Evolutionary conservation across 2,888 invertebrate species (phyloP), one percentile per base, ranked within the genome.

Genomic region (Pollenia griseotomentosa): DNA sequence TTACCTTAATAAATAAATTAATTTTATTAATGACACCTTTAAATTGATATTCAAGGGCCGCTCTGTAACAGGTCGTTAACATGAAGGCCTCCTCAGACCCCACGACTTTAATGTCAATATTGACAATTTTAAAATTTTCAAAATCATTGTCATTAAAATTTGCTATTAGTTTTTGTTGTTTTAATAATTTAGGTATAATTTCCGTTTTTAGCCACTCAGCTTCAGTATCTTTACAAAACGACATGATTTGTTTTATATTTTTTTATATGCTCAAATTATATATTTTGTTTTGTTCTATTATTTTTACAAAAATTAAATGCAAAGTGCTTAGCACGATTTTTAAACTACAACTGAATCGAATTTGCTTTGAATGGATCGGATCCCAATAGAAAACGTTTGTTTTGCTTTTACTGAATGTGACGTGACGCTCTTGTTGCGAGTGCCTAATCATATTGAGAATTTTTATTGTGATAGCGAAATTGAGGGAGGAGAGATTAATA

Each of bases 1-100:
- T 73, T 90, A 93, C 93, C 92, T 93, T 93, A 0, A 93, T 89
- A 65, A 93, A 88, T 0, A 93, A 48, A 19, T 78, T 89, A 1
- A 85, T 81, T 4, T 70, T 68, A 42, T 86, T 78, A 5, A 59
- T 57, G 9, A 86, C 83, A 0, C 89, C 89, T 11, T 86, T 85
- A 23, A 89, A 90, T 9, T 88, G 88, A 70, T 90, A 91, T 12
- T 84, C 88, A 1, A 93, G 81, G n/a, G 85, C 88, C 0, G 91
- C 89, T 66, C 90, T 89, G 86, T 91, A 92, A 78, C 93, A 93
- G 9, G 65, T 88, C 16, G 93, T 92, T 59, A 93, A 46, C 92
- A 92, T 92, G 59, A 90, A 92, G 0, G 92, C 90, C 74, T 92
- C 93, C 3, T 91, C 89, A 3, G 77, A n/a, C 0, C 90, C 91